Base-by-base conservation (phyloP, 2,113 vertebrate species). In the Clupea harengus region DNA sequence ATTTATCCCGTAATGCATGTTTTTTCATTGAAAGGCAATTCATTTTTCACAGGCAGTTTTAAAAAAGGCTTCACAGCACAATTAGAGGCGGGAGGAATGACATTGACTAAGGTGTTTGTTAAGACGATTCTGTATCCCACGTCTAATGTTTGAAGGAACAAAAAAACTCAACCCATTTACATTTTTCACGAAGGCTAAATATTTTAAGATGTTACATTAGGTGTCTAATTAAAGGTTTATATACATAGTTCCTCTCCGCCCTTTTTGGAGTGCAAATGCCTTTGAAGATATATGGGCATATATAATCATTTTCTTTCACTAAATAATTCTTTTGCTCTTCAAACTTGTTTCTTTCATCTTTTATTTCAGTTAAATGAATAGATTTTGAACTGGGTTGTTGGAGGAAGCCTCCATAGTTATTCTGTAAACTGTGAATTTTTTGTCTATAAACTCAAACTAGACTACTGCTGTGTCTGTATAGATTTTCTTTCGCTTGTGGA, bases 211-310 rank as follows among this genome's bases (percentile, higher is more conserved):
- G 28, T 85, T 87, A 81, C 52, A 88, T 46, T 46, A 85, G 22
- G 84, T 84, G 49, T 67, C 47, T 86, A 91, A 90, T 91, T 89
- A 92, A 90, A 91, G 86, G 88, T 91, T 89, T 85, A 87, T 84
- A 83, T 85, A 75, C 87, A 80, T 57, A 64, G 52, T 85, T 89
- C 80, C 86, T 87, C 8, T 89, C 39, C 81, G 17, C 25, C 10
- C 72, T 44, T 78, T 39, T 78, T 78, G 72, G 72, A 32, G 60
- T 85, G 20, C 81, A 84, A 87, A 67, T 84, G 78, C 28, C 88
- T 91, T 90, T 91, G 85, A 91, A 91, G 89, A 87, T 89, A 50
- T 81, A 87, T 22, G 52, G 22, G 49, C 64, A 85, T 57, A 81
- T 78, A 39, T 67, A 9, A 28, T 44, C 39, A 17, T 18, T 78